phyloP scores from a whole-genome alignment of 2,888 invertebrate genomes.

The Zele albiditarsus region DNA sequence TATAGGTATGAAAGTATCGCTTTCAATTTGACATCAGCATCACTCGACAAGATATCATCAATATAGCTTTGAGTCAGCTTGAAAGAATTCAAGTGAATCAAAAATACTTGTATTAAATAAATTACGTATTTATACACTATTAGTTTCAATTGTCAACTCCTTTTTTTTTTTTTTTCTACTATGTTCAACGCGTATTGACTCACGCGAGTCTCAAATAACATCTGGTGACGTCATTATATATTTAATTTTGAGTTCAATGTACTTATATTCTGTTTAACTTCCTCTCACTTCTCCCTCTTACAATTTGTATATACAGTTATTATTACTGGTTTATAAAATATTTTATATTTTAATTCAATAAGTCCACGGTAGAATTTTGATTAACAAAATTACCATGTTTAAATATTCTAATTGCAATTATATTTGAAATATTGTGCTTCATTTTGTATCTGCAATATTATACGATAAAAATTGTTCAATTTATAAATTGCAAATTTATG shows the following conservation, averaged over 20 bases:
- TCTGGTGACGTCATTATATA: conserved; percentile 22
- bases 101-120: conserved; percentile 47
- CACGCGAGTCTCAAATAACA: conserved; percentile 30
- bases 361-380: not conserved
- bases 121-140: conserved; percentile 24
- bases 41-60: not conserved
- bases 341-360: not conserved
- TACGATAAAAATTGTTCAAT: no score
- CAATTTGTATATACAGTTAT: not conserved
- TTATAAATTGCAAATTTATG: no score
- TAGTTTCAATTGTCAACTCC: conserved; percentile 11
- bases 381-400: no score
- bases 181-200: conserved; percentile 11
- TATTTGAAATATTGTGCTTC: no score
- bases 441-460: no score
- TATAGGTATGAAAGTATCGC: not conserved
- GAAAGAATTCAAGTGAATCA: conserved; percentile 23
- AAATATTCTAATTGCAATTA: no score
- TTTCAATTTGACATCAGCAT: not conserved
- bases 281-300: not conserved
- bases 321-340: not conserved
- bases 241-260: not conserved
- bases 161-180: not conserved
- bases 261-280: not conserved
- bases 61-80: not conserved